These are phyloP conservation scores for Leptinotarsa rubiginosa DNA, from an alignment of 2,888 invertebrate species.

Conservation along the genomic window DNA sequence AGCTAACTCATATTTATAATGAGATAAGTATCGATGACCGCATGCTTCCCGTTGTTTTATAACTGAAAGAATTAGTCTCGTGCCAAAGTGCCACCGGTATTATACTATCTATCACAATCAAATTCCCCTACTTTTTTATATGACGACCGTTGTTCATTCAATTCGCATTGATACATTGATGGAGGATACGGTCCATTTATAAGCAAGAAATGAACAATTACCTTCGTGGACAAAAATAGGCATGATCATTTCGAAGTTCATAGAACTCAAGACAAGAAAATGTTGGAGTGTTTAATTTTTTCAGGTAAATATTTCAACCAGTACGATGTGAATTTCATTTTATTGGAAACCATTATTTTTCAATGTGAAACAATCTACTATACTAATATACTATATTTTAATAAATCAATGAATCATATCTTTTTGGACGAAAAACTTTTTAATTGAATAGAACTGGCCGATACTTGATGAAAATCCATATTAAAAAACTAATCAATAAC, in stretches of 20 bases:
- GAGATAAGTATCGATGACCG: constrained; percentile 64
- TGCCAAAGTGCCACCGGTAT: constrained; percentile 56
- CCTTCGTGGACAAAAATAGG: background rate
- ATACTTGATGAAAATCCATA: no score
- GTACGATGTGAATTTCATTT: no score
- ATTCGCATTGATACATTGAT: constrained; percentile 19
- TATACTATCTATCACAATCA: constrained; percentile 51
- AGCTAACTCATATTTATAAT: constrained; percentile 65
- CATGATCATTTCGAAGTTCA: background rate
- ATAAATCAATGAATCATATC: no score
- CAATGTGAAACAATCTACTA: no score
- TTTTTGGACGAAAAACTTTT: no score
- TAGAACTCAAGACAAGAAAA: no score
- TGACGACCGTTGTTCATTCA: constrained; percentile 38
- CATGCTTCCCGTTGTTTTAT: constrained; percentile 63
- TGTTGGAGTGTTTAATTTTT: no score
- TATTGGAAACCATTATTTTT: no score
- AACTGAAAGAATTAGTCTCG: constrained; percentile 57
- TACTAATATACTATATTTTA: no score
- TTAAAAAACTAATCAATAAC: no score
- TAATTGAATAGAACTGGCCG: no score
- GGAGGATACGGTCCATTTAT: constrained; percentile 6
- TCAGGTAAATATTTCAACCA: no score
- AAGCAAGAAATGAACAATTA: constrained; percentile 4
- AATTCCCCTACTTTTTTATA: constrained; percentile 38